Evolutionary conservation across 2,113 vertebrate genomes (phyloP), one percentile per base, ranked within the genome.

Genomic region (Himantopus leucocephalus): DNA sequence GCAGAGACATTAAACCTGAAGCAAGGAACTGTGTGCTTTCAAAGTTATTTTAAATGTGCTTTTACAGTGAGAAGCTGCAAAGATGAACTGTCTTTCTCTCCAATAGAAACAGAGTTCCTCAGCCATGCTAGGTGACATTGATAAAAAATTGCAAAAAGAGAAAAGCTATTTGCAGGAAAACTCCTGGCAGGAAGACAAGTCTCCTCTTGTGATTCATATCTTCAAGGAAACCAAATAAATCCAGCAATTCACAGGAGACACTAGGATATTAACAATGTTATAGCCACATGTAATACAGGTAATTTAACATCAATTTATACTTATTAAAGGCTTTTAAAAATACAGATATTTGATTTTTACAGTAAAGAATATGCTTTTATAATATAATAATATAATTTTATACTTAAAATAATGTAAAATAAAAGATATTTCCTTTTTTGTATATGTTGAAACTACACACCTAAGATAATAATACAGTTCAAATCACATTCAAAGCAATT

Each of bases 211-310:
- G 77, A 94, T 88, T 93, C 70, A 87, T 87, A 85, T 83, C 80
- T 90, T 88, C 45, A 59, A 81, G 71, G 26, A 94, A 85, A 73
- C 21, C 39, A 85, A 53, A 96, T 94, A 89, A 94, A 94, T 96
- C 32, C 45, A 91, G 47, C 34, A 78, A 78, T 82, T 56, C 34
- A 35, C 68, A 71, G 50, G 43, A 75, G 47, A 64, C 45, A 67
- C 5, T n/a, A 74, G 27, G 41, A 47, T 94, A 76, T 79, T 85
- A 85, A 2, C 45, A 85, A 32, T 85, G 24, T 3, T 78, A n/a
- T 30, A 53, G 35, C 34, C 2, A 1, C 7, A 58, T 13, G 24
- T 32, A 55, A 21, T 35, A 37, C 18, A 58, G 32, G 26, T 19
- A 59, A 77, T 85, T 70, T 81, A 53, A 45, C n/a, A 72, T n/a